Evolutionary conservation across 2,888 invertebrate species (phyloP).

Genomic region (Deladenus siricidicola): DNA sequence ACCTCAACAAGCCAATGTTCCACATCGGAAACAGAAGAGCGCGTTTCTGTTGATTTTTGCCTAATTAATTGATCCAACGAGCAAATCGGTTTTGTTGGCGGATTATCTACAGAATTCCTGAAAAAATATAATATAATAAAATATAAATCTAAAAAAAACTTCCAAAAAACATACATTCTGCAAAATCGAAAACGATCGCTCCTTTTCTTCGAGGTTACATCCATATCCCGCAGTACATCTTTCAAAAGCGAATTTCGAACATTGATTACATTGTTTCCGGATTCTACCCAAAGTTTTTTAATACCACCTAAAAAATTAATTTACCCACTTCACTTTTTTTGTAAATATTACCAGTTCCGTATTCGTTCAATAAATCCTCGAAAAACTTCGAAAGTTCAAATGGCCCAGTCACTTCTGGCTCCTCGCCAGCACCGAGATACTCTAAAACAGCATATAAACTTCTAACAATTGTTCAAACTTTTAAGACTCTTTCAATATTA

Average conservation of each 20-base stretch:
- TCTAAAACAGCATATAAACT: slow-evolving; percentile 3
- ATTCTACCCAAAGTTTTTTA: slow-evolving; percentile 3
- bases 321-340: background rate
- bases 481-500: background rate
- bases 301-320: slow-evolving; percentile 6
- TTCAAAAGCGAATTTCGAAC: background rate
- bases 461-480: background rate
- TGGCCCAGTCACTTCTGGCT: background rate
- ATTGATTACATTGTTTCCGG: background rate
- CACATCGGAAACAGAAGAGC: background rate
- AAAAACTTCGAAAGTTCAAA: slow-evolving; percentile 5
- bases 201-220: no score
- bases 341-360: slow-evolving; percentile 6
- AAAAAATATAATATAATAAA: background rate
- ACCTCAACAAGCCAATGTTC: slow-evolving; percentile 22
- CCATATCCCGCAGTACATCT: background rate
- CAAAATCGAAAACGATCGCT: background rate
- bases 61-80: no score
- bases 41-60: no score
- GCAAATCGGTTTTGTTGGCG: background rate
- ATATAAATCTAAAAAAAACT: background rate
- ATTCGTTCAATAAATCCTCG: slow-evolving; percentile 3
- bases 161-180: background rate
- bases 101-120: background rate
- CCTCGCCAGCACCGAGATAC: background rate